These are phyloP conservation scores for Microvelia longipes DNA, from an alignment of 1,140 invertebrate genomes.

Conservation along the genomic window DNA sequence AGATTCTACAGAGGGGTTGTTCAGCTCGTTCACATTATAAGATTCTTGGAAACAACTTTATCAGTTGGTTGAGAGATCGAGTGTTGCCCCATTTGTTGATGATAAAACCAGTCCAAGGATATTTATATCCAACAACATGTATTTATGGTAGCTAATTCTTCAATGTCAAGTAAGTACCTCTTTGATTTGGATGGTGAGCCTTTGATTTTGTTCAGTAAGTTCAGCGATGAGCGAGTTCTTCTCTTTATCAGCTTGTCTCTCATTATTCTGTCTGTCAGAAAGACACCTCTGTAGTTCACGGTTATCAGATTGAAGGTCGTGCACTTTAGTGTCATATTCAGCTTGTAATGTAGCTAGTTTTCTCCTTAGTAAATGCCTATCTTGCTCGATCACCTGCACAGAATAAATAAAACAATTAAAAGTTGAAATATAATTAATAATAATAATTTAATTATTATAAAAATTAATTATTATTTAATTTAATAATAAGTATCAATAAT, in stretches of 20 bases:
- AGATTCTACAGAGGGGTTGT: too few species aligned
- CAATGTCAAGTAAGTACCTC: constrained; percentile 43
- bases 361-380: constrained; percentile 69
- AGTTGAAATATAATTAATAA: not conserved
- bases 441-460: too few species aligned
- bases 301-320: constrained; percentile 77
- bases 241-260: constrained; percentile 59
- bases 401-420: constrained; percentile 16
- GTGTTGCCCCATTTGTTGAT: too few species aligned
- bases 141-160: too few species aligned
- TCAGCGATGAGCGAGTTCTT: constrained; percentile 65
- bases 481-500: too few species aligned
- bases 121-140: too few species aligned
- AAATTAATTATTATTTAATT: too few species aligned
- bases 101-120: too few species aligned
- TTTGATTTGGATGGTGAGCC: constrained; percentile 72
- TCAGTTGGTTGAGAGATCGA: too few species aligned
- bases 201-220: constrained; percentile 76
- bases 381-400: constrained; percentile 77
- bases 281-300: constrained; percentile 45
- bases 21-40: too few species aligned
- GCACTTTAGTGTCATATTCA: constrained; percentile 73
- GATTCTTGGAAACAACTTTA: too few species aligned
- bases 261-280: constrained; percentile 41
- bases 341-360: constrained; percentile 68